These are phyloP conservation scores for Neocrepidodera transversa DNA, from an alignment of 2,888 invertebrate genomes.

Conservation along the genomic window DNA sequence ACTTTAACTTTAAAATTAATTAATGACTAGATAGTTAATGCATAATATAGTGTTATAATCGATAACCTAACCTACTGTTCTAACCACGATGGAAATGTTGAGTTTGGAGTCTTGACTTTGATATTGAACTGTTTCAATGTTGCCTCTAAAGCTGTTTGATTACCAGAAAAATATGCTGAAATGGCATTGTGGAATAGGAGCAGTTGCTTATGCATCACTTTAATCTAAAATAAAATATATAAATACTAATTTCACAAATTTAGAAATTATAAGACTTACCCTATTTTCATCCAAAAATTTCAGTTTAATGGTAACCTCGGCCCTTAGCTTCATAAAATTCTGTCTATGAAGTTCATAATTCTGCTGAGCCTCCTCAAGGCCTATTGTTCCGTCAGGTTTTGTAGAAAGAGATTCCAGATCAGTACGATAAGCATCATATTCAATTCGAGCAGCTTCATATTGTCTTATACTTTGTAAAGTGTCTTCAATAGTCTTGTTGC, in stretches of 20 bases:
- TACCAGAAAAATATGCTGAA: slow-evolving; percentile 96
- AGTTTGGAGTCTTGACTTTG: slow-evolving; percentile 82
- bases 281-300: slow-evolving; percentile 97
- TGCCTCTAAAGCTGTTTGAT: slow-evolving; percentile 90
- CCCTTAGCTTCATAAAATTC: slow-evolving; percentile 90
- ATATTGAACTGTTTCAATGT: slow-evolving; percentile 96
- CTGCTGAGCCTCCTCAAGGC: slow-evolving; percentile 80
- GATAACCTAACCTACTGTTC: slow-evolving; percentile 67
- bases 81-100: slow-evolving; percentile 80
- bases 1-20: slow-evolving; percentile 17
- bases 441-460: slow-evolving; percentile 83
- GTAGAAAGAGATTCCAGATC: slow-evolving; percentile 86
- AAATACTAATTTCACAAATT: not conserved
- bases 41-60: slow-evolving; percentile 7
- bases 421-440: slow-evolving; percentile 97
- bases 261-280: slow-evolving; percentile 63
- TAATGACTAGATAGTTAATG: slow-evolving; percentile 25
- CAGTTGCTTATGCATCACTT: slow-evolving; percentile 98
- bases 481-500: slow-evolving; percentile 98
- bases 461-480: slow-evolving; percentile 79
- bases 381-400: slow-evolving; percentile 66
- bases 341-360: slow-evolving; percentile 86
- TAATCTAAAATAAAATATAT: slow-evolving; percentile 71
- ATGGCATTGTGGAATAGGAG: slow-evolving; percentile 95
- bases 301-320: slow-evolving; percentile 94